Percentiles rank a stretch among this genome's conserved stretches.
phyloP scores from a whole-genome alignment of 2,113 vertebrate species.

The Malurus elegans region DNA sequence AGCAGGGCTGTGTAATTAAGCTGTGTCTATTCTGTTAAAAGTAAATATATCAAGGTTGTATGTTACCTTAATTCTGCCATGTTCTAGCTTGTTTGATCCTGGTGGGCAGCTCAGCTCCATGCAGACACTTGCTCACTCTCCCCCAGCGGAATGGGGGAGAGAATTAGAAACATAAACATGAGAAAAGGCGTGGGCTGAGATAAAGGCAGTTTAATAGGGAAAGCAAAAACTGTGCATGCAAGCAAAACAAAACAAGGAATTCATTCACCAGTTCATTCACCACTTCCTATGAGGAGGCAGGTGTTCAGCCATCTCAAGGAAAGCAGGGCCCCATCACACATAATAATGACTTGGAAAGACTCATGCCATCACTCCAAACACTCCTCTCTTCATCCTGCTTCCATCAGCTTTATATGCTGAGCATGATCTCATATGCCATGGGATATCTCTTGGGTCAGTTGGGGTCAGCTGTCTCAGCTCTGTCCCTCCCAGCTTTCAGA shows the following conservation, averaged over 20 bases:
- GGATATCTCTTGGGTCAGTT: not conserved
- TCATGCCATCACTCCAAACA: not conserved
- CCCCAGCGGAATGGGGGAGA: fast-evolving
- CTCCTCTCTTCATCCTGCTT: not conserved
- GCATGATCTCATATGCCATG: fast-evolving
- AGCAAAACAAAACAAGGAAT: not conserved
- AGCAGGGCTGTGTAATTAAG: not conserved
- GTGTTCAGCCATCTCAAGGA: not conserved
- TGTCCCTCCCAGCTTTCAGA: not conserved
- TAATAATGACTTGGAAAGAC: fast-evolving
- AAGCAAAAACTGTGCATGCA: not conserved
- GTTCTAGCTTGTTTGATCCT: not conserved
- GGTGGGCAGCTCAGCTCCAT: not conserved
- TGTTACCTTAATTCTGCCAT: not conserved
- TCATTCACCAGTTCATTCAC: not conserved
- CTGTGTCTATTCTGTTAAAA: not conserved
- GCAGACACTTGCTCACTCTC: fast-evolving
- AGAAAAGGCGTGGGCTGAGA: not conserved
- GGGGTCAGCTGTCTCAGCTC: not conserved
- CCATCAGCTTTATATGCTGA: not conserved
- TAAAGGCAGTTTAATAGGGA: not conserved
- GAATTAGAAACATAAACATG: not conserved
- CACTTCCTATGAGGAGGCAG: not conserved
- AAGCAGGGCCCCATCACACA: not conserved
- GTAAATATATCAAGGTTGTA: not conserved